Evolutionary conservation across 2,113 vertebrate genomes (phyloP).

Genomic region (Hippocampus barbouri): DNA sequence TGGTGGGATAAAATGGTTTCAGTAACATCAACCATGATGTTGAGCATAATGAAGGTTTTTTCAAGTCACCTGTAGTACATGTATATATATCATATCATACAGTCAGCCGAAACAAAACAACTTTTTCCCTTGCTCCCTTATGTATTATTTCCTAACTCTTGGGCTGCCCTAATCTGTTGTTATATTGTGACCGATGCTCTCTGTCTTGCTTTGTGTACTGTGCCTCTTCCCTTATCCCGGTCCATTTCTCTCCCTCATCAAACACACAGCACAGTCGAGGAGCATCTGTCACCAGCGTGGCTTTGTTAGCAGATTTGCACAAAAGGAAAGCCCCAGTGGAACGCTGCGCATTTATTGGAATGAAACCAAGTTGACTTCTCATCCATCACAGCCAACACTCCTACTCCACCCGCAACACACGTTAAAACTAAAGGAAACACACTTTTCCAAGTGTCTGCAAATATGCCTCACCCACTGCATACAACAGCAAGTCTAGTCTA

Average conservation of each 20-base stretch:
- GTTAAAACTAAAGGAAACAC: not conserved
- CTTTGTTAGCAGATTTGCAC: slow-evolving; percentile 34
- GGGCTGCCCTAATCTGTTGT: slow-evolving; percentile 7
- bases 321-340: slow-evolving; percentile 68
- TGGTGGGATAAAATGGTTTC: slow-evolving; percentile 37
- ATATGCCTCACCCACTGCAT: not conserved
- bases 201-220: not conserved
- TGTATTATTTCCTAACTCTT: not conserved
- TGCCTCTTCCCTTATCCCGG: slow-evolving; percentile 20
- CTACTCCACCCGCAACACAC: slow-evolving; percentile 38
- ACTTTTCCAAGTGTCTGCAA: not conserved
- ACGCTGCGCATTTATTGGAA: slow-evolving; percentile 71
- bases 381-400: slow-evolving; percentile 67
- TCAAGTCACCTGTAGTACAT: slow-evolving; percentile 49
- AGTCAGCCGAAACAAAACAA: slow-evolving; percentile 23
- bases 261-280: slow-evolving; percentile 46
- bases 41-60: slow-evolving; percentile 52
- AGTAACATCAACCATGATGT: slow-evolving; percentile 30
- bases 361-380: slow-evolving; percentile 62
- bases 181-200: slow-evolving; percentile 8
- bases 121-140: not conserved
- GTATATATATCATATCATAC: slow-evolving; percentile 46
- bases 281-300: slow-evolving; percentile 62
- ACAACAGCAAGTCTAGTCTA: not conserved
- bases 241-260: slow-evolving; percentile 36